Conservation (phyloP, 2,113 vertebrate species). For the Boulengerochromis microlepis region DNA sequence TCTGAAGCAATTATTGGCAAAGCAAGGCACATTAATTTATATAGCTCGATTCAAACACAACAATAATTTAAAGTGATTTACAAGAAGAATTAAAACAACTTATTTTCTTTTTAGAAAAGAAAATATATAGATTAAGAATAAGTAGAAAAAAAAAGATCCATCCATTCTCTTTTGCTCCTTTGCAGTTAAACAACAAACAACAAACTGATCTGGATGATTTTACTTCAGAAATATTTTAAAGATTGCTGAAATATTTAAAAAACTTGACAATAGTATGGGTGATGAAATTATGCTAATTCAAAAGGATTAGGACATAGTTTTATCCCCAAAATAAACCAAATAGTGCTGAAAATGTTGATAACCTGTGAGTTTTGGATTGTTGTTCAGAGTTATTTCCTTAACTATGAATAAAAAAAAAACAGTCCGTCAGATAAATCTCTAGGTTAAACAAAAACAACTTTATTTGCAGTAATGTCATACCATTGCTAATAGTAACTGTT, state of each 20-base stretch:
- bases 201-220: neutral
- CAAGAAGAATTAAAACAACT: neutral
- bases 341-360: neutral
- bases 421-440: neutral
- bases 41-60: neutral
- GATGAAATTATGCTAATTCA: neutral
- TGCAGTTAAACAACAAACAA: neutral
- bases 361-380: neutral
- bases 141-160: fast-evolving
- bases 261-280: fast-evolving
- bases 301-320: neutral
- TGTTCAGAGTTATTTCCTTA: neutral
- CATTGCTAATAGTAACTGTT: neutral
- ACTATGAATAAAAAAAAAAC: neutral
- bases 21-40: neutral
- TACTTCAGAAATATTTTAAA: neutral
- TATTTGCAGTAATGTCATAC: neutral
- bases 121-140: neutral
- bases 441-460: neutral
- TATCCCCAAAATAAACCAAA: neutral
- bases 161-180: neutral
- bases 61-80: neutral
- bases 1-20: neutral
- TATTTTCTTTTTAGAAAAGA: neutral
- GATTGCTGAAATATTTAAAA: fast-evolving